These are phyloP conservation scores for Paramormyrops kingsleyae DNA, from an alignment of 2,113 vertebrate species.

Conservation along the genomic window DNA sequence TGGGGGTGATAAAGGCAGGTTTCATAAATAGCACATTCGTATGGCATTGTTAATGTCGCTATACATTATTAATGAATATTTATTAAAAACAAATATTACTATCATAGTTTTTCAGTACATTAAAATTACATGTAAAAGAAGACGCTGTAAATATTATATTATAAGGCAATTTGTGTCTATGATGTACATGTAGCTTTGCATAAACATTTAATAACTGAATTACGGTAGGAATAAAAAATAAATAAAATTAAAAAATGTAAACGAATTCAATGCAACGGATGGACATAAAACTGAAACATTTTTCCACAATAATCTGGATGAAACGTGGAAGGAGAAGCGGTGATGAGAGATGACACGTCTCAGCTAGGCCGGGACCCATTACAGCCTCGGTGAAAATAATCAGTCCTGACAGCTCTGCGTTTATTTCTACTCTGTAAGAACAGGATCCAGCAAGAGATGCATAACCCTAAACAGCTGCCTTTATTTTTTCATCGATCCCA, in stretches of 20 bases:
- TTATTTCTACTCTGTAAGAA: slow-evolving; percentile 23
- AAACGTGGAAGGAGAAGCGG: slow-evolving; percentile 1
- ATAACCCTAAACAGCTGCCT: not conserved
- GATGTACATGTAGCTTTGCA: not conserved
- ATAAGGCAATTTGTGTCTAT: not conserved
- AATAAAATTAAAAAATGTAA: not conserved
- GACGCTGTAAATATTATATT: not conserved
- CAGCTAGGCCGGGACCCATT: slow-evolving; percentile 20
- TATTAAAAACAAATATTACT: not conserved
- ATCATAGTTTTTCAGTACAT: not conserved
- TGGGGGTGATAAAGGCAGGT: not conserved
- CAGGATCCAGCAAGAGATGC: not conserved
- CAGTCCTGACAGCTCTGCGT: slow-evolving; percentile 20
- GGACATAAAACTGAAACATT: not conserved
- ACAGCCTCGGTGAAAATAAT: slow-evolving; percentile 21
- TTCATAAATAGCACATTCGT: not conserved
- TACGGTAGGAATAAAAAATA: not conserved
- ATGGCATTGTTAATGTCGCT: not conserved
- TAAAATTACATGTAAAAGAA: not conserved
- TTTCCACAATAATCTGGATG: slow-evolving; percentile 14
- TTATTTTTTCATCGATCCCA: slow-evolving; percentile 7
- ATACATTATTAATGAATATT: not conserved
- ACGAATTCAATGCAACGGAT: not conserved
- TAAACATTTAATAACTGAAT: not conserved
- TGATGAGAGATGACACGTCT: slow-evolving; percentile 23